Percentiles rank a stretch among this genome's conserved stretches.
phyloP scores from a whole-genome alignment of 2,888 invertebrate genomes.

The Eudemis profundana region DNA sequence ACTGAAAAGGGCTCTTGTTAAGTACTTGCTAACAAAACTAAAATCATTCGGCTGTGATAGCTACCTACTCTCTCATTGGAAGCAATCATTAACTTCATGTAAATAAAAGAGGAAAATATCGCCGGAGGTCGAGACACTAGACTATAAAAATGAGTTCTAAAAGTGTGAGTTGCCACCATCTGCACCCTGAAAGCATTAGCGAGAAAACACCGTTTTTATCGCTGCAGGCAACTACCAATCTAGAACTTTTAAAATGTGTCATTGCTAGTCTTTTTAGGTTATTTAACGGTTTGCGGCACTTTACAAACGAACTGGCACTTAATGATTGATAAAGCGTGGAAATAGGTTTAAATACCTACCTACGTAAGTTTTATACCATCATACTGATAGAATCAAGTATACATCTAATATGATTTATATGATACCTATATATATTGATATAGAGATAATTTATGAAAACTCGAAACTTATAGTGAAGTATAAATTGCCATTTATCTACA shows the following conservation, averaged over 20 bases:
- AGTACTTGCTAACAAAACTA: too few species aligned
- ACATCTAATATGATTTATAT: too few species aligned
- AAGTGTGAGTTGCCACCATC: conserved; percentile 34
- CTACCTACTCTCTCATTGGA: conserved; percentile 4
- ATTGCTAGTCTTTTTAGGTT: conserved; percentile 45
- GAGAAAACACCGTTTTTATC: conserved; percentile 50
- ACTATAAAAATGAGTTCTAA: conserved; percentile 28
- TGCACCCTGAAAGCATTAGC: conserved; percentile 44
- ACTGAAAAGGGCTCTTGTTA: too few species aligned
- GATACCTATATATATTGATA: too few species aligned
- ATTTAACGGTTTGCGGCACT: conserved; percentile 19
- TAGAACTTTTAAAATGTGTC: conserved; percentile 55
- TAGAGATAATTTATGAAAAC: too few species aligned
- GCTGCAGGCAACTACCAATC: conserved; percentile 54
- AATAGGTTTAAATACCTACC: background rate
- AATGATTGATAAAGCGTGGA: background rate
- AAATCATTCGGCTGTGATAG: too few species aligned
- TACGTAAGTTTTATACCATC: too few species aligned
- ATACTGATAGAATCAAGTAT: background rate
- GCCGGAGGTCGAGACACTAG: conserved; percentile 14
- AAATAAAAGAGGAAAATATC: conserved; percentile 9
- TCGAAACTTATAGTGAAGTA: conserved; percentile 19
- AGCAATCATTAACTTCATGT: background rate
- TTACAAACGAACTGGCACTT: background rate
- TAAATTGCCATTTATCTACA: conserved; percentile 46